Base-by-base conservation (phyloP, 2,888 invertebrate genomes). In the Hyppa rectilinea region DNA sequence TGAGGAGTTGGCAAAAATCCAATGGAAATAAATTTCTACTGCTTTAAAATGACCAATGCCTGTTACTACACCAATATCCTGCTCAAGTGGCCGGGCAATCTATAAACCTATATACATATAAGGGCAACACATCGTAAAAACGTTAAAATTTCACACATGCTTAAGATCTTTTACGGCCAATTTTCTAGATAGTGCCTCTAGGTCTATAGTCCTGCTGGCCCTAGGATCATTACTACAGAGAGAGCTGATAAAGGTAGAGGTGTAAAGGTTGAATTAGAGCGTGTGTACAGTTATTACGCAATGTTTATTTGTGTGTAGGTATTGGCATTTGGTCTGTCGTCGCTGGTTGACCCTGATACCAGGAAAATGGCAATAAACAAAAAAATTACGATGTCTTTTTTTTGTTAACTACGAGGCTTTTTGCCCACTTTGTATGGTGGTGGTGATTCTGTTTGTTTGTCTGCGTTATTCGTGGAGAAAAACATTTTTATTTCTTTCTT, bases 1-100 rank as follows among this genome's bases (percentile, higher is more conserved):
- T 85, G 84, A 85, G 84, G 80, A 83, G 40, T 77, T 88, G 87
- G 89, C 87, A 69, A 53, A 62, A 56, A 74, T 75, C 87, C 88
- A 88, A 79, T 73, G 70, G 64, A 73, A 82, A 80, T 81, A 83
- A 85, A 87, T 86, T 80, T 76, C 17, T 70, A 75, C 73, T 67
- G 80, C 76, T 82, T 78, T 79, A 80, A 76, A 81, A 83, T 83
- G 72, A n/a, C n/a, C n/a, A n/a, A n/a, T 81, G 64, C 68, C 66
- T 63, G 73, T 75, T 73, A 76, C 63, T 71, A 69, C 67, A 80
- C 78, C 75, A 80, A 82, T 85, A 80, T 80, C 73, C 75, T 75
- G 73, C 14, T 63, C 36, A 74, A 82, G 84, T 69, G 49, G 50
- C 59, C 26, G 50, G 52, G 26, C 38, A 73, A n/a, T 59, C 52